Evolutionary conservation across 2,113 vertebrate genomes (phyloP), one percentile per base, ranked within the genome.

Genomic region (Morone saxatilis): DNA sequence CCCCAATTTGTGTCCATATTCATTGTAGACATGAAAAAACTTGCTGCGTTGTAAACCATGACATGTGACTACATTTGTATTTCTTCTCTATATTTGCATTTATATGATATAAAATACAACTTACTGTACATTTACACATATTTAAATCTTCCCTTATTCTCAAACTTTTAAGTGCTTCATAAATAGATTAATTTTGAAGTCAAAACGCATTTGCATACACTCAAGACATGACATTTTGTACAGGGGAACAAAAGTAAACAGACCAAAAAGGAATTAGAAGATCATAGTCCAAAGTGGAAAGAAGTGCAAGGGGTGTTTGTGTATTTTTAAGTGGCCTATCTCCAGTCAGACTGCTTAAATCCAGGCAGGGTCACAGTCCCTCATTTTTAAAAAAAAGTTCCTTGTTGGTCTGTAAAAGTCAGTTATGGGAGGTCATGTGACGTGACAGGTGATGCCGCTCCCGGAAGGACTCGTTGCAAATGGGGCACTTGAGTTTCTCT

Each of bases 401-500:
- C 16, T 36, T 17, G 5, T 61, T 31, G 50, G 45, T 68, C 25
- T 50, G 9, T 50, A 51, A 14, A 16, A 68, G 66, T 68, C 47
- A 68, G 66, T 68, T 99, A 78, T 99, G 98, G 80, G 98, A 99
- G 86, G 98, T 99, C 98, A 99, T 99, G 95, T 99, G 98, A 89
- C 98, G 96, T 54, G 98, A 99, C 57, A 99, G 97, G 94, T 99
- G 98, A 87, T 99, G 98, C 67, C 98, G 94, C 93, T 99, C 98
- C 71, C 98, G 95, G 94, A 99, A 99, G 63, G 98, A 97, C 94
- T 99, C 98, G 25, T 99, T 99, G 94, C 98, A 99, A 88, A 99
- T 99, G 87, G 98, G 97, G 77, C 98, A 99, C 95, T 98, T 98
- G 91, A 99, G 97, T 85, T 99, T 99, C 93, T 99, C 98, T 93